Conservation (phyloP, 30 jellyfish, hydroid and myxozoan species). For the Aurelia aurita region DNA sequence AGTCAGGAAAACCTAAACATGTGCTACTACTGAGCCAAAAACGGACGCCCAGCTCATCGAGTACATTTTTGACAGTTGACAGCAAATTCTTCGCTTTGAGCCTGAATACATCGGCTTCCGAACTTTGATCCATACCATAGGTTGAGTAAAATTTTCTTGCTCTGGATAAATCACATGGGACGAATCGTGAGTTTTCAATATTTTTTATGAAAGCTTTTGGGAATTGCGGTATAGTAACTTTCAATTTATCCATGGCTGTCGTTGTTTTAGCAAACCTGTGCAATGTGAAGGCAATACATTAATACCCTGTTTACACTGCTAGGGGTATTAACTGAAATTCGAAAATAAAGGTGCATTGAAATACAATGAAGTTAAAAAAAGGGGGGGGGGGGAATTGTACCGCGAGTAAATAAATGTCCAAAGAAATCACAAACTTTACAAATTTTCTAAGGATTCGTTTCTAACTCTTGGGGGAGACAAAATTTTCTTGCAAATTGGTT, state of each 20-base stretch:
- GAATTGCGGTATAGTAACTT: conserved; percentile 67
- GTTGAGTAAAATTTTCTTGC: conserved; percentile 83
- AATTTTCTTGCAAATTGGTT: no score
- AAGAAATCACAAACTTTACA: no score
- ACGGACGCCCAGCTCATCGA: conserved; percentile 63
- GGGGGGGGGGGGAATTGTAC: no score
- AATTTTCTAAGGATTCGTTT: no score
- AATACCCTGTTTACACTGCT: no score
- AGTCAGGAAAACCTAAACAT: conserved; percentile 87
- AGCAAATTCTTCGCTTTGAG: conserved; percentile 77
- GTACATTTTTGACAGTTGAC: conserved; percentile 41
- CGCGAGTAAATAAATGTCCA: no score
- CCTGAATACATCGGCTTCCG: conserved; percentile 77
- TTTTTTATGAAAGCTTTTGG: conserved; percentile 30
- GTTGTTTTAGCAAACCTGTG: conserved; percentile 41
- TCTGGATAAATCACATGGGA: conserved; percentile 72
- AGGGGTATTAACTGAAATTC: no score
- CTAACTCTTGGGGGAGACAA: no score
- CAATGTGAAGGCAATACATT: not conserved
- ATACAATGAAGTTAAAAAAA: no score
- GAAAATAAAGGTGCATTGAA: no score
- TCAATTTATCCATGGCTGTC: conserved; percentile 56
- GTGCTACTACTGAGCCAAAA: conserved; percentile 99
- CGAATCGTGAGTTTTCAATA: conserved; percentile 27
- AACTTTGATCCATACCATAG: conserved; percentile 72